phyloP scores from a whole-genome alignment of 2,888 invertebrate genomes.

The Aphodius sticticus region DNA sequence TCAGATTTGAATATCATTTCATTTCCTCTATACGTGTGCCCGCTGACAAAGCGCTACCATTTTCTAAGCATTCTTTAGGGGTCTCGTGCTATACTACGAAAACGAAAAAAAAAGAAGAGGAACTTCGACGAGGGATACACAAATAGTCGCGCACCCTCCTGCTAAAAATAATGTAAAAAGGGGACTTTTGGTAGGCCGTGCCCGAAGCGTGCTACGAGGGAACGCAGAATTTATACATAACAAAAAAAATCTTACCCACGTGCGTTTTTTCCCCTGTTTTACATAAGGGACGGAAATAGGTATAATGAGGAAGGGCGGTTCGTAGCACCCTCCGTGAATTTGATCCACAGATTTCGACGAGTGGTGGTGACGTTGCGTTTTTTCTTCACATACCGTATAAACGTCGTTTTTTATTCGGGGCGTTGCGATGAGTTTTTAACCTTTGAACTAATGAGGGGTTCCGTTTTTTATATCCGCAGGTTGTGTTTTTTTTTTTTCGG shows the following conservation, averaged over 20 bases:
- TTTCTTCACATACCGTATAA: not conserved
- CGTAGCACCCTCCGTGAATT: not conserved
- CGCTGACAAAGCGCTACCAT: not conserved
- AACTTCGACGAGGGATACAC: slow-evolving; percentile 20
- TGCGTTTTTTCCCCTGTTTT: slow-evolving; percentile 4
- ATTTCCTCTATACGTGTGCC: not conserved
- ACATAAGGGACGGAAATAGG: slow-evolving; percentile 4
- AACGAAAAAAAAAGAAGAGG: not conserved
- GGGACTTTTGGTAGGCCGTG: slow-evolving; percentile 43
- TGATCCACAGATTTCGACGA: not conserved
- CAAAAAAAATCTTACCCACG: not conserved
- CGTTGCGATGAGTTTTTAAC: not conserved
- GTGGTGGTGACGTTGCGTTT: not conserved
- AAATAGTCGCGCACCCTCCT: slow-evolving; percentile 40
- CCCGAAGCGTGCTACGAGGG: slow-evolving; percentile 41
- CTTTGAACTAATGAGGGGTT: not conserved
- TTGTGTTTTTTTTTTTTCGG: not conserved
- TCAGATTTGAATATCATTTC: not conserved
- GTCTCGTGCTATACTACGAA: not conserved
- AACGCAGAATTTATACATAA: not conserved
- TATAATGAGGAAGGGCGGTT: slow-evolving; percentile 4
- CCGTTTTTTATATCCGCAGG: not conserved
- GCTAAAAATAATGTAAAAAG: slow-evolving; percentile 48
- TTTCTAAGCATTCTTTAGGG: slow-evolving; percentile 25
- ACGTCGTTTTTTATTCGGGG: not conserved